Evolutionary conservation across 2,797 vertebrate species (phyloP), one percentile per base, ranked within the genome.

Genomic region (Tangara arthus): DNA sequence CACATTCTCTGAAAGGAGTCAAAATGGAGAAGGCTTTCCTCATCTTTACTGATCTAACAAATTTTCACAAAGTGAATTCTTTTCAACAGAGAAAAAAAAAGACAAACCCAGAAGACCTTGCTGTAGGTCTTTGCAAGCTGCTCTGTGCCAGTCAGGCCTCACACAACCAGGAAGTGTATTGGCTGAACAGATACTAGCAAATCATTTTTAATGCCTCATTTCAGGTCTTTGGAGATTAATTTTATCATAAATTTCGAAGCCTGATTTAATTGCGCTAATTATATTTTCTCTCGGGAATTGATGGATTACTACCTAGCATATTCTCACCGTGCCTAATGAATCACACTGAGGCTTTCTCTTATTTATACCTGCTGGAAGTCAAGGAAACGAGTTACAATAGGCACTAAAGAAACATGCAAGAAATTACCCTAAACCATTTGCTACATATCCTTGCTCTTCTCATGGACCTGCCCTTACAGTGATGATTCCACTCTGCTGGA

Each of bases 211-310:
- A 94, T 94, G 64, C 82, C 70, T 90, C 85, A 72, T 90, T 94
- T 94, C 41, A 90, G 66, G 91, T 91, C 94, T 91, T 73, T 89
- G 52, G 91, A 93, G 91, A 95, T 91, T 94, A 96, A 94, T 94
- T 92, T 93, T 94, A 60, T 83, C 85, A 91, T 96, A 94, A 94
- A 96, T 94, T 93, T 87, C 89, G 63, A 89, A 91, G 73, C 82
- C 75, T 94, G 95, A 94, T 95, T 97, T 97, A 96, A 95, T 94
- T 96, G 91, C 2, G 0, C 82, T 97, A 90, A 96, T 96, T 96
- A 93, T 95, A 56, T 95, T 96, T 94, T 95, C 95, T 89, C 76
- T 78, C 84, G 95, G 91, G 95, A 95, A 63, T 56, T 96, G 91
- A 94, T 89, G 90, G 81, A 93, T 97, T 94, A 39, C 77, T 73